Base-by-base conservation (phyloP, 2,113 vertebrate genomes). In the Nothocercus nigrocapillus region DNA sequence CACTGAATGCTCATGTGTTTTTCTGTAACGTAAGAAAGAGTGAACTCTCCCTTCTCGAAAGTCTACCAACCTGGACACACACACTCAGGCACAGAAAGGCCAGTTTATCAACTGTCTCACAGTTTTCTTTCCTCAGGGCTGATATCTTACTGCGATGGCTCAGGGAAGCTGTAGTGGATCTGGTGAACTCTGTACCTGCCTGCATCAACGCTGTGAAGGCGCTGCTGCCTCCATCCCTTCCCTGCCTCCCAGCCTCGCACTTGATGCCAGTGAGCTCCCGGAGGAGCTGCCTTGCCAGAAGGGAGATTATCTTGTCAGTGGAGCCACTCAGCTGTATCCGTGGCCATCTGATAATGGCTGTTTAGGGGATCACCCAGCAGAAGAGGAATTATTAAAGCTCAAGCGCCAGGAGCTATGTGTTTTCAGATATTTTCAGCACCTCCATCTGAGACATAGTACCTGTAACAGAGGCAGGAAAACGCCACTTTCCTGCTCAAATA, bases 391-490 rank as follows among this genome's bases (percentile, higher is more conserved):
- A 25, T 7, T 89, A 58, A 20, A 56, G 25, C 70, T 64, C 53
- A 47, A 47, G n/a, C 32, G 62, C 79, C 42, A 34, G 58, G 66
- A 81, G 16, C 25, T 30, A 58, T 1, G 3, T 32, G 25, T 89
- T 61, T 36, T 34, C 0, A 0, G 53, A 56, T 34, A 34, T 91
- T 64, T 63, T 85, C 70, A 64, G 47, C 51, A 61, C 61, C 76
- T 91, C 27, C 36, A 78, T 42, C 53, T 61, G 45, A 79, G 85
- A 85, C 1, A 2, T 4, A 14, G 53, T 27, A 62, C 12, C 25
- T 1, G 0, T 0, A 0, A 36, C 2, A 6, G 42, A 64, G 47
- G 15, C 0, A 1, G 66, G 74, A 85, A 89, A 95, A n/a, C 13
- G 22, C 30, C 0, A 1, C 22, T 74, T 83, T 58, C n/a, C 40